A percentile compares a stretch with the other conserved stretches of the same genome.
phyloP scores from a whole-genome alignment of 2,113 vertebrate species.

The Hepsetus odoe region DNA sequence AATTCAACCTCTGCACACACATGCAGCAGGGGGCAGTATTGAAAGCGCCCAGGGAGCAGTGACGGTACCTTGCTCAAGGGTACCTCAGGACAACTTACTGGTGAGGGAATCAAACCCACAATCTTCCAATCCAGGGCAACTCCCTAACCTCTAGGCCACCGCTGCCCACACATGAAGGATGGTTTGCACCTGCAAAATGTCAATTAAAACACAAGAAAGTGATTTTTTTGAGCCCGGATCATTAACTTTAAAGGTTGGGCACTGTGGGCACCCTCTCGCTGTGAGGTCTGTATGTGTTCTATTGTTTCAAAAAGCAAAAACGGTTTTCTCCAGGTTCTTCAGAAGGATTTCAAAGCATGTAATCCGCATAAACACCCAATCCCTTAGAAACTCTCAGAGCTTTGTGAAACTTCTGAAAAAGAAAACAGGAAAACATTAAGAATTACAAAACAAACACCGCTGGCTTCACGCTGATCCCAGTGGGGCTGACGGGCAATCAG shows the following conservation, averaged over 20 bases:
- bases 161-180: too few species aligned
- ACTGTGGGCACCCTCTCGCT: neutral
- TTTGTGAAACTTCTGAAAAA: neutral
- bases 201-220: too few species aligned
- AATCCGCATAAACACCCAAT: neutral
- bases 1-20: too few species aligned
- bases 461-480: neutral
- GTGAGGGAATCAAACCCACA: too few species aligned
- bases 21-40: too few species aligned
- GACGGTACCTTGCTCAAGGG: too few species aligned
- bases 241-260: neutral
- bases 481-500: neutral
- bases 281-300: neutral
- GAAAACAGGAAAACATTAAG: slow-evolving; percentile 2
- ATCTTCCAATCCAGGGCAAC: too few species aligned
- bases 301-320: neutral
- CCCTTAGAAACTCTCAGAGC: neutral
- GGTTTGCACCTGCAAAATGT: too few species aligned
- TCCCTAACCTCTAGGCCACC: too few species aligned
- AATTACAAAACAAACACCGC: neutral
- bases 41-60: too few species aligned
- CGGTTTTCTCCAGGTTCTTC: neutral
- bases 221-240: neutral
- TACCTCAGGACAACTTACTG: too few species aligned
- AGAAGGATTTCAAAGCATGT: neutral